Evolutionary conservation across 2,888 invertebrate species (phyloP).

Genomic region (Acanthoscelides obtectus): DNA sequence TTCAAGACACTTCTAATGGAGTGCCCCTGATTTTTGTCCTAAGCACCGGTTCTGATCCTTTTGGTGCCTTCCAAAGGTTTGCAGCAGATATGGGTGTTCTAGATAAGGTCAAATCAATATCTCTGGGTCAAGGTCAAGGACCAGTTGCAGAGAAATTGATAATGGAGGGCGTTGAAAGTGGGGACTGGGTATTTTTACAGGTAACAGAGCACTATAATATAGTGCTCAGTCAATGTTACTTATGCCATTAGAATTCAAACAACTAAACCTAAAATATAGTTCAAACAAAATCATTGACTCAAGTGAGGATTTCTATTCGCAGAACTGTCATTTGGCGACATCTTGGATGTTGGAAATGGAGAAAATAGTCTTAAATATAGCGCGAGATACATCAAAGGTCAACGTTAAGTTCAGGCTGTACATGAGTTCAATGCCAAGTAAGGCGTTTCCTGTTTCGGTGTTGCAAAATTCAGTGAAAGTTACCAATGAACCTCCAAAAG

Average conservation of each 20-base stretch:
- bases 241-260: too few species aligned
- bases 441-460: conserved; percentile 82
- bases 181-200: conserved; percentile 88
- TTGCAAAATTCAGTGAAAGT: conserved; percentile 91
- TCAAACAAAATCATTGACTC: too few species aligned
- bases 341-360: conserved; percentile 90
- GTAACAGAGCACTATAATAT: conserved; percentile 41
- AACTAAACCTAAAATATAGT: too few species aligned
- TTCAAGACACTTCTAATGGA: conserved; percentile 62
- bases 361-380: conserved; percentile 67
- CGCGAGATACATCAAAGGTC: conserved; percentile 60
- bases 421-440: conserved; percentile 86
- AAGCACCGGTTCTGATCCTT: conserved; percentile 86
- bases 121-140: conserved; percentile 88
- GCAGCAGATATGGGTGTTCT: conserved; percentile 69
- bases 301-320: conserved; percentile 40
- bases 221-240: neutral
- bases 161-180: conserved; percentile 61
- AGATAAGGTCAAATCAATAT: conserved; percentile 73
- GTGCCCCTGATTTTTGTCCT: conserved; percentile 83
- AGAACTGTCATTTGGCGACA: conserved; percentile 90
- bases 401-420: conserved; percentile 75
- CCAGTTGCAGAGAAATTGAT: conserved; percentile 81
- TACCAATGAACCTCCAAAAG: conserved; percentile 92
- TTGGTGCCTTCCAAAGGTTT: conserved; percentile 76